Evolutionary conservation across 2,888 invertebrate genomes (phyloP).

Genomic region (Ommatoiulus sabulosus): DNA sequence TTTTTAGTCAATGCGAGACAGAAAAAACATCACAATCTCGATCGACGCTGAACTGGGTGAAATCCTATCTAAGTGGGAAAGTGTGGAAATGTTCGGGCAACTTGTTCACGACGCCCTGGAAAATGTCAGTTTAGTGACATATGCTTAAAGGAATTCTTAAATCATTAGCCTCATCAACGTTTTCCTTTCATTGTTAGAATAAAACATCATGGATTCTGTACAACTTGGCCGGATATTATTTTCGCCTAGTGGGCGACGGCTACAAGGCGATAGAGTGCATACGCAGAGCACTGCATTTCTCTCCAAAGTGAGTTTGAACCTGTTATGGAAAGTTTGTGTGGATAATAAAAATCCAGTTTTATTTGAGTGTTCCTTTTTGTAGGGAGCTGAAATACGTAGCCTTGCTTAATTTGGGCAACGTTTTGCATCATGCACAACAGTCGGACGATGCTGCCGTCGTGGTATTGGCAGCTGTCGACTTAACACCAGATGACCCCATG

Average conservation of each 20-base stretch:
- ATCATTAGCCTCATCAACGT: background rate
- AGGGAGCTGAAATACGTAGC: constrained; percentile 80
- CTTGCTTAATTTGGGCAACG: constrained; percentile 78
- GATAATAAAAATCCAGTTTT: no score
- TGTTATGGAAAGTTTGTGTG: background rate
- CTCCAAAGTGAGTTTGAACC: constrained; percentile 74
- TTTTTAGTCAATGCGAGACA: constrained; percentile 56
- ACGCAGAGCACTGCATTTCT: constrained; percentile 79
- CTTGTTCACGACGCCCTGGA: constrained; percentile 75
- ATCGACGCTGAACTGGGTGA: constrained; percentile 66
- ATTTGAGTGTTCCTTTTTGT: constrained; percentile 61
- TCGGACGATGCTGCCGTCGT: constrained; percentile 80
- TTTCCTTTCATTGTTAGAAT: constrained; percentile 70
- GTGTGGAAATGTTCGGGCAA: constrained; percentile 73
- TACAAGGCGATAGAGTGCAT: constrained; percentile 84
- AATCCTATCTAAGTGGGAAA: constrained; percentile 65
- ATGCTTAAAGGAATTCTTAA: background rate
- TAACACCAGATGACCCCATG: constrained; percentile 74
- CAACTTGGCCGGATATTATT: constrained; percentile 82
- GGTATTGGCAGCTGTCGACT: constrained; percentile 79
- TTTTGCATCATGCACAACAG: constrained; percentile 77
- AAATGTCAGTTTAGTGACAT: constrained; percentile 63
- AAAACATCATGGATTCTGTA: constrained; percentile 82
- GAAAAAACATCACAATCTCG: constrained; percentile 50
- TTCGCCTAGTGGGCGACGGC: constrained; percentile 80